phyloP scores from a whole-genome alignment of 1,140 invertebrate species.

The Chironomus tepperi region DNA sequence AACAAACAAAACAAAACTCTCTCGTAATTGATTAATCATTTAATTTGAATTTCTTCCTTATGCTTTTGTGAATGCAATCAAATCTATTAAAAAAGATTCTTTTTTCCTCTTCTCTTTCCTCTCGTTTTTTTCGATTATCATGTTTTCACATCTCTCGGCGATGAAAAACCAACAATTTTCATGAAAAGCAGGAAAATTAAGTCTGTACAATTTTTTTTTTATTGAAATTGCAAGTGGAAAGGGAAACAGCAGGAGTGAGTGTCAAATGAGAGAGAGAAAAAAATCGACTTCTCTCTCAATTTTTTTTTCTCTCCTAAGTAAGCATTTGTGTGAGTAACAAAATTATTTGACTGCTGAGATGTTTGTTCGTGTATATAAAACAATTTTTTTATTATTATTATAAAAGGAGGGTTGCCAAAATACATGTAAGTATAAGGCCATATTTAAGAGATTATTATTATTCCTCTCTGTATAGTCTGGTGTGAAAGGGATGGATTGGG shows the following conservation, averaged over 20 bases:
- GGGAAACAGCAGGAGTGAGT: neutral
- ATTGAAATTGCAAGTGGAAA: neutral
- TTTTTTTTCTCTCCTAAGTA: no score
- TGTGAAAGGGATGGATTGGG: neutral
- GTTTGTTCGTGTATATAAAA: neutral
- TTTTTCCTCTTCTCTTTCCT: neutral
- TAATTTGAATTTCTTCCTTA: neutral
- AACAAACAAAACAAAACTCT: neutral
- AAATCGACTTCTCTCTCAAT: neutral
- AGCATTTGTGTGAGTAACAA: neutral
- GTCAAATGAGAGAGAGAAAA: neutral
- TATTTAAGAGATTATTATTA: conserved; percentile 24
- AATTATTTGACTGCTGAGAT: neutral
- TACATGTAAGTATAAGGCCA: conserved; percentile 16
- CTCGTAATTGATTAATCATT: neutral
- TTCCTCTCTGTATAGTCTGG: conserved; percentile 16
- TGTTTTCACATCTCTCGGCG: neutral
- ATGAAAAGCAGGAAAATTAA: conserved; percentile 9
- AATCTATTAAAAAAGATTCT: neutral
- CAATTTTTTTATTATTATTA: neutral
- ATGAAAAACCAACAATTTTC: conserved; percentile 14
- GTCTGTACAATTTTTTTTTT: neutral
- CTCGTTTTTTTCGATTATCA: conserved; percentile 11
- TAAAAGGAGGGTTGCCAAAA: conserved; percentile 11
- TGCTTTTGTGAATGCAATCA: conserved; percentile 4